Conservation (phyloP, 2,113 vertebrate genomes). For the Synodontis membranacea region DNA sequence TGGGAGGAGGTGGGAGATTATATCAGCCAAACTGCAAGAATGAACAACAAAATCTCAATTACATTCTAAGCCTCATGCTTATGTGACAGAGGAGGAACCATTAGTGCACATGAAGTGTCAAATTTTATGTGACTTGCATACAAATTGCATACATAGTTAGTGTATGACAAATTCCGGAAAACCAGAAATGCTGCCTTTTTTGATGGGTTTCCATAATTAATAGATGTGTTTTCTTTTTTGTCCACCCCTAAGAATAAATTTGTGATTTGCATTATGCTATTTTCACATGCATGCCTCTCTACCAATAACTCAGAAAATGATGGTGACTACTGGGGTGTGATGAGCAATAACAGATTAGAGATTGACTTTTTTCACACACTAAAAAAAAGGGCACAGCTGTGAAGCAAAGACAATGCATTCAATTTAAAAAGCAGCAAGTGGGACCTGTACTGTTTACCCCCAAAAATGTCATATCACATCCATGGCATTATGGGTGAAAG, state of each 20-base stretch:
- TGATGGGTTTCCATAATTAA: neutral
- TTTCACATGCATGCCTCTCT: conserved; percentile 17
- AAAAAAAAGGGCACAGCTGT: conserved; percentile 2
- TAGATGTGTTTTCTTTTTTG: neutral
- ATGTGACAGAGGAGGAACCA: conserved; percentile 32
- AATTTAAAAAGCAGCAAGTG: neutral
- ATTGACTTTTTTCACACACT: conserved; percentile 28
- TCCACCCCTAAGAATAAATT: neutral
- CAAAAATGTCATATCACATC: conserved; percentile 33
- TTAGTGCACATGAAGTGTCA: conserved; percentile 12
- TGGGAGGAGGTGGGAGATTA: conserved; percentile 44
- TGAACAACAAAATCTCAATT: conserved; percentile 37
- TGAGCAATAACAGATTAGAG: conserved; percentile 39
- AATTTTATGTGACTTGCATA: neutral
- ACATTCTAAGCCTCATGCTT: neutral
- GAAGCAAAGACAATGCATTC: conserved; percentile 12
- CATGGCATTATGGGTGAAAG: conserved; percentile 6
- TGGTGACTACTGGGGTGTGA: conserved; percentile 51
- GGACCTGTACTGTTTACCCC: conserved; percentile 14
- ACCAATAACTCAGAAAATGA: conserved; percentile 37
- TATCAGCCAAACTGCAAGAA: conserved; percentile 49
- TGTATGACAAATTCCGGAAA: neutral
- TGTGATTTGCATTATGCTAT: conserved; percentile 33
- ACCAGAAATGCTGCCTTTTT: neutral
- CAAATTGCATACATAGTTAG: neutral